Conservation (phyloP, 2,888 invertebrate genomes). For the Mythimna pallens region DNA sequence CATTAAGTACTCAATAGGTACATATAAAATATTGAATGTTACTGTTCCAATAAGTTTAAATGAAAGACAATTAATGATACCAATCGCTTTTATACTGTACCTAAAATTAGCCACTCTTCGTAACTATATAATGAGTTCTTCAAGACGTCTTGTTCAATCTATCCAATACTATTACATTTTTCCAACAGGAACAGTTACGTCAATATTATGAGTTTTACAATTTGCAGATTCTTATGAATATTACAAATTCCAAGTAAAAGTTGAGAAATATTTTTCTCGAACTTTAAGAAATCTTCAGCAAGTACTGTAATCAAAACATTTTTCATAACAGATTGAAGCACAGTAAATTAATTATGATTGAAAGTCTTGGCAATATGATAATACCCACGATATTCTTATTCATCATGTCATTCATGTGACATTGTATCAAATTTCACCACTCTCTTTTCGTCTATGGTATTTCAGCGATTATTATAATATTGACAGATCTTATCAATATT, state of each 20-base stretch:
- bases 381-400: too few relatives aligned
- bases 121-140: constrained; percentile 87
- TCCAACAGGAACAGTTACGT: constrained; percentile 59
- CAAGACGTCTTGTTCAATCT: constrained; percentile 76
- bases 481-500: not conserved
- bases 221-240: constrained; percentile 47
- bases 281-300: constrained; percentile 4
- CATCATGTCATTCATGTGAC: too few relatives aligned
- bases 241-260: constrained; percentile 27
- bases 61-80: too few relatives aligned
- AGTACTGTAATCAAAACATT: constrained; percentile 15
- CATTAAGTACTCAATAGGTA: too few relatives aligned
- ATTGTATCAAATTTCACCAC: too few relatives aligned
- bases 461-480: too few relatives aligned
- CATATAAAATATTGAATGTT: too few relatives aligned
- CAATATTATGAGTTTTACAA: constrained; percentile 45
- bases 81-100: constrained; percentile 42
- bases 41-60: not conserved
- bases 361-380: too few relatives aligned
- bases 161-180: constrained; percentile 73
- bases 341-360: not conserved
- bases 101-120: constrained; percentile 66
- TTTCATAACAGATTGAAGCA: not conserved
- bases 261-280: constrained; percentile 25
- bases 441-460: too few relatives aligned